Evolutionary conservation across 37 sponge, comb jelly and placozoan genomes (phyloP), one percentile per base, ranked within the genome.

Genomic region (Aphrocallistes beatrix): DNA sequence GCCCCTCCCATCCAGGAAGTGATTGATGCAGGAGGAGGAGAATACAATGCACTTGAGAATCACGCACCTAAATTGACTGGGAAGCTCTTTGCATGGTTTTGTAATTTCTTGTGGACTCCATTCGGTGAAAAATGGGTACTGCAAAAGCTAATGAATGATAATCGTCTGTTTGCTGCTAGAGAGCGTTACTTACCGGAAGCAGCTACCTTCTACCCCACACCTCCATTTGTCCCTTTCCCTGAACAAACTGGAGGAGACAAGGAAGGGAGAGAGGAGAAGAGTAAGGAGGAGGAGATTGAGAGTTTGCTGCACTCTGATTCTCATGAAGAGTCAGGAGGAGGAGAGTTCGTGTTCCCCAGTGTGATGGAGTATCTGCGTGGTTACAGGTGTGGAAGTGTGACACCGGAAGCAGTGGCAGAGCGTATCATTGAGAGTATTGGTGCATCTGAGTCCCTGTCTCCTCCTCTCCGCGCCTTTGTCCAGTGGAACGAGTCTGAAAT

Each of bases 391-490:
- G 38, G 39, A 21, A 17, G 39, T 19, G 83, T 39, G 39, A 39
- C 39, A 13, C 39, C 39, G 10, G 83, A 1, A 28, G 38, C 17
- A 6, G 83, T 82, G 19, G 38, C 89, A 1, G 81, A 83, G 38
- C 88, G 87, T 28, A 82, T 86, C 6, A 25, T 93, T 30, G 37
- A 85, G 34, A 87, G 88, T 39, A 89, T 93, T 81, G 83, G 38
- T n/a, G 51, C 86, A 30, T 89, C 91, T 38, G 84, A 91, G 47
- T 51, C 34, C 17, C 39, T 37, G 1, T 42, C 38, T 40, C 88
- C 91, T 83, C 94, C 94, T 81, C 85, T 94, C 37, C 88, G 86
- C 23, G 92, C 89, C 3, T 87, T 94, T 51, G 83, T 88, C 37
- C 86, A 92, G 39, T 60, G 50, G 19, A 81, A 89, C 49, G 82